Base-by-base conservation (phyloP, 2,113 vertebrate species). In the Argyrosomus japonicus region DNA sequence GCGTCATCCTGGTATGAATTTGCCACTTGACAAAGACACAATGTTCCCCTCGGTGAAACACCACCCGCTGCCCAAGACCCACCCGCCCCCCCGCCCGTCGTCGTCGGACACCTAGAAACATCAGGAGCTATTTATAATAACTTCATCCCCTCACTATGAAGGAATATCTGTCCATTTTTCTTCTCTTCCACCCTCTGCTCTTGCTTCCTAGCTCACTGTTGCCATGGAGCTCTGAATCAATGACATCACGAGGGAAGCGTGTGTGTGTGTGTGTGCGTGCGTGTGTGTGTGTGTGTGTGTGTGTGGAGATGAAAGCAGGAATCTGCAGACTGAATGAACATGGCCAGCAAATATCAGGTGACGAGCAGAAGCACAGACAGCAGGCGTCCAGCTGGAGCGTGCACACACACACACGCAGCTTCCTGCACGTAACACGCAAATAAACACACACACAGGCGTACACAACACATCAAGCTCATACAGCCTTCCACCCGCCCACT, bases 41-140 rank as follows among this genome's bases (percentile, higher is more conserved):
- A 71, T 73, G 83, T 82, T 79, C 83, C 43, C 58, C 45, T 40
- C 6, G 5, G 27, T 63, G 27, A 83, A 78, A 69, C 57, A 62
- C 57, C 77, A 43, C 19, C 13, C 9, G 2, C 48, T 6, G 0
- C 51, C 78, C 48, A 5, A 57, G 25, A 48, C 62, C 67, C 68
- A 14, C 56, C 79, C 76, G 40, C 13, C 82, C 25, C 10, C 0
- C 40, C 40, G 0, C 8, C 8, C 40, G 2, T 57, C 32, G 32
- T 53, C 56, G 65, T 70, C 36, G 45, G 63, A 88, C 91, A 89
- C 69, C 58, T 68, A 63, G 74, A 90, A 92, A 86, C 90, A 93
- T 88, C 84, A 87, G 82, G 75, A 80, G 87, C 94, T 95, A 94
- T 95, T 94, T 95, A 91, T 94, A 93, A 86, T 87, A 69, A 57